phyloP scores from a whole-genome alignment of 2,888 invertebrate genomes.

The Phortica okadai region DNA sequence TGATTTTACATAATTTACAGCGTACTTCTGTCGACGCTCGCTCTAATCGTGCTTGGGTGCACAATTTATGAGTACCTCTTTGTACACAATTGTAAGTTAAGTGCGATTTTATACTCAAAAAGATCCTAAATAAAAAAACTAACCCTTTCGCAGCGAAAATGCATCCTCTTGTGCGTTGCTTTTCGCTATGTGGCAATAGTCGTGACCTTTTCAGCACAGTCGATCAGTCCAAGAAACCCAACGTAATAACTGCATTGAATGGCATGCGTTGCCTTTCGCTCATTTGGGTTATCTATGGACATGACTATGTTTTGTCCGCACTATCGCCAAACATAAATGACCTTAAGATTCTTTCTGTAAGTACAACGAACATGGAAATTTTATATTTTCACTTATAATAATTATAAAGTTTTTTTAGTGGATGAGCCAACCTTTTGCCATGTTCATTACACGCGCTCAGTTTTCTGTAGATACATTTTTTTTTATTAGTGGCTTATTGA shows the following conservation, averaged over 20 bases:
- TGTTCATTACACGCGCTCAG: constrained; percentile 72
- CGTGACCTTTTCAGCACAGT: constrained; percentile 50
- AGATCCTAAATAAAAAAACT: background rate
- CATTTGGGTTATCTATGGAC: constrained; percentile 76
- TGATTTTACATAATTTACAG: constrained; percentile 40
- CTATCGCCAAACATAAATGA: constrained; percentile 54
- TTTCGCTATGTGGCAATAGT: constrained; percentile 62
- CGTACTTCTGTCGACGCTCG: constrained; percentile 44
- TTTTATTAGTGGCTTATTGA: constrained; percentile 79
- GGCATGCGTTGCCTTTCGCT: constrained; percentile 76
- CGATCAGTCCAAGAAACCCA: constrained; percentile 49
- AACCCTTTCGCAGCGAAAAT: constrained; percentile 13
- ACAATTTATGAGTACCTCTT: constrained; percentile 57
- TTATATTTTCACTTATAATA: background rate
- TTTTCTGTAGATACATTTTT: constrained; percentile 82
- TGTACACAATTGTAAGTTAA: constrained; percentile 19
- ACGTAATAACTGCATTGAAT: constrained; percentile 71
- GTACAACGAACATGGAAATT: background rate
- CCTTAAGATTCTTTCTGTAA: constrained; percentile 48
- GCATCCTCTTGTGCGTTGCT: constrained; percentile 50
- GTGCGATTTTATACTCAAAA: background rate
- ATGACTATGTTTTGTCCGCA: constrained; percentile 54
- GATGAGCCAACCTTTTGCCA: constrained; percentile 56
- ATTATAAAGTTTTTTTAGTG: constrained; percentile 52
- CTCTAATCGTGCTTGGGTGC: constrained; percentile 36